Evolutionary conservation across 2,888 invertebrate genomes (phyloP), one percentile per base, ranked within the genome.

Genomic region (Eulithis prunata): DNA sequence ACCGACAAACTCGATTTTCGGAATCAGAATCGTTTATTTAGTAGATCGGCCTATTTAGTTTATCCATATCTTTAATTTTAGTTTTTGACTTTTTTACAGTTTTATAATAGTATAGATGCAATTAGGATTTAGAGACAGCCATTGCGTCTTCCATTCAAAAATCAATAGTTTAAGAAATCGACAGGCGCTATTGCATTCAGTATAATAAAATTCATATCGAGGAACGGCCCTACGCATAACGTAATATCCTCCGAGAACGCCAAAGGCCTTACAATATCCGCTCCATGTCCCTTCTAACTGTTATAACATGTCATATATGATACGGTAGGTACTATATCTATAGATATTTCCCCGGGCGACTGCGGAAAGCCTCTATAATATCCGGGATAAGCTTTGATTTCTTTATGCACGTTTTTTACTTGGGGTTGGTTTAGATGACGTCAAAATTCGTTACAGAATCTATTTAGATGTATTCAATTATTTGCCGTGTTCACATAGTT

Each of bases 281-380:
- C 69, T 74, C 72, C 76, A 72, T 74, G 77, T 78, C 77, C 80
- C 77, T 75, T 74, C 65, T 68, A 41, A 70, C 61, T 65, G 60
- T 59, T 71, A 70, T 69, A 66, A 66, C 69, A 74, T 69, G 68
- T 72, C 69, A 72, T 71, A 68, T 58, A 21, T 65, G 32, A 63
- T 60, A 53, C 64, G 43, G 57, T 47, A 59, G 21, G 32, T 60
- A 61, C 38, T 59, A 63, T 57, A 60, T 41, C 62, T 64, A 64
- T 66, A 56, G 8, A 77, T 64, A 75, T 77, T 75, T 75, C 78
- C 78, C 78, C 77, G 76, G 85, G 84, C 84, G 78, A 86, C 85
- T 80, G 77, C 81, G 84, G 85, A 84, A 88, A 83, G 85, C 82
- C 80, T 77, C 78, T 84, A 81, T 81, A 88, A 90, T 89, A 89